phyloP scores from a whole-genome alignment of 2,888 invertebrate species.

The Melangyna quadrimaculata region DNA sequence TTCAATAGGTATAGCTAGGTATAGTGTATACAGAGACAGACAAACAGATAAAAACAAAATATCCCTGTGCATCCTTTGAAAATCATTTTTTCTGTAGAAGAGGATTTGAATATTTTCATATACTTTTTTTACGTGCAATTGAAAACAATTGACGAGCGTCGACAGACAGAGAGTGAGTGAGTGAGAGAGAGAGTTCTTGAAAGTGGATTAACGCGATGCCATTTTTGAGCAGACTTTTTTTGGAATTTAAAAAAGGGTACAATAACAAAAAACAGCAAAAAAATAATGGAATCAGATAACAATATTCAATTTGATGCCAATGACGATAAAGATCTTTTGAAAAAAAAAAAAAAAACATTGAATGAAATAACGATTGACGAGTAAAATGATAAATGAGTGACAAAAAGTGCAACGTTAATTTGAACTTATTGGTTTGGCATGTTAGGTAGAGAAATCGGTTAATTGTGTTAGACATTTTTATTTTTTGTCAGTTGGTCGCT shows the following conservation, averaged over 20 bases:
- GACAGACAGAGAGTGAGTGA: neutral
- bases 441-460: neutral
- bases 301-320: neutral
- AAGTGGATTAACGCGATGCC: conserved; percentile 13
- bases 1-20: conserved; percentile 16
- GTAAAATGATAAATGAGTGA: neutral
- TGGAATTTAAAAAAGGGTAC: neutral
- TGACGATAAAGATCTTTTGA: neutral
- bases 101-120: conserved; percentile 16
- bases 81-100: neutral
- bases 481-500: neutral
- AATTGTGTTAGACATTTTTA: neutral
- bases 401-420: neutral
- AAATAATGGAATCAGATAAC: neutral
- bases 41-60: neutral
- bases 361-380: neutral
- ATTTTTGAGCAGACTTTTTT: conserved; percentile 5
- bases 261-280: neutral
- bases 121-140: neutral
- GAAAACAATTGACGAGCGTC: neutral
- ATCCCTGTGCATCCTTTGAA: conserved; percentile 10
- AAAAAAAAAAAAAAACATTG: neutral
- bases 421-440: neutral
- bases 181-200: neutral
- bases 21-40: neutral